Conservation (phyloP, 2,888 invertebrate genomes). For the Nesidiocoris tenuis region DNA sequence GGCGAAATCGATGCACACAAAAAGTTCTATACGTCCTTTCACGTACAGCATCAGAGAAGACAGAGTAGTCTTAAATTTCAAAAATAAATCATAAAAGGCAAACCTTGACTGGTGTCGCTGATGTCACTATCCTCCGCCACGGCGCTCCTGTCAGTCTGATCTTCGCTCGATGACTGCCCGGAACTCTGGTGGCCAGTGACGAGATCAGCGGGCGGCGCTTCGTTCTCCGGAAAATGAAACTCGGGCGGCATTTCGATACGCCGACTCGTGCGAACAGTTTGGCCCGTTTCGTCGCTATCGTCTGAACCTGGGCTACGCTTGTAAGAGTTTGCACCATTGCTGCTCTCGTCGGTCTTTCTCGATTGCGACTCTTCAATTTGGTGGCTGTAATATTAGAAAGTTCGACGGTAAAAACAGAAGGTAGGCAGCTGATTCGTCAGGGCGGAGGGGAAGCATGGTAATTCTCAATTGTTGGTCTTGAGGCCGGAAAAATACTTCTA, state of each 20-base stretch:
- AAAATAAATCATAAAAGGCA: no score
- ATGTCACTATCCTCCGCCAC: slow-evolving; percentile 44
- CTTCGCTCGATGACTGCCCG: slow-evolving; percentile 28
- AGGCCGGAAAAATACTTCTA: no score
- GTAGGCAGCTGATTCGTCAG: no score
- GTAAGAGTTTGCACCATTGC: slow-evolving; percentile 1
- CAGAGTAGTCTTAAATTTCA: no score
- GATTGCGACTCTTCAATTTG: slow-evolving; percentile 11
- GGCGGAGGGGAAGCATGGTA: no score
- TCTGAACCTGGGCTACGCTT: slow-evolving; percentile 23
- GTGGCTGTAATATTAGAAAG: neutral
- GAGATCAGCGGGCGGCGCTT: slow-evolving; percentile 62
- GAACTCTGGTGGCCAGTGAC: slow-evolving; percentile 53
- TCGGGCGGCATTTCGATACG: slow-evolving; percentile 81
- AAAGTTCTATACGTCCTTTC: no score
- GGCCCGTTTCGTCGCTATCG: slow-evolving; percentile 32
- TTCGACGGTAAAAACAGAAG: no score
- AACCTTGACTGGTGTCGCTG: slow-evolving; percentile 36
- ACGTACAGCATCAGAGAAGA: no score
- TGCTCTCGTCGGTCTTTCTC: slow-evolving; percentile 22
- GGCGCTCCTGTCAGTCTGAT: slow-evolving; percentile 32
- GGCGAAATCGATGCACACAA: no score
- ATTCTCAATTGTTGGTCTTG: no score
- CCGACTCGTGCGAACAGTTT: slow-evolving; percentile 52
- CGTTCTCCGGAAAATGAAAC: slow-evolving; percentile 75